phyloP scores from a whole-genome alignment of 2,888 invertebrate genomes.

The Phalangium opilio region DNA sequence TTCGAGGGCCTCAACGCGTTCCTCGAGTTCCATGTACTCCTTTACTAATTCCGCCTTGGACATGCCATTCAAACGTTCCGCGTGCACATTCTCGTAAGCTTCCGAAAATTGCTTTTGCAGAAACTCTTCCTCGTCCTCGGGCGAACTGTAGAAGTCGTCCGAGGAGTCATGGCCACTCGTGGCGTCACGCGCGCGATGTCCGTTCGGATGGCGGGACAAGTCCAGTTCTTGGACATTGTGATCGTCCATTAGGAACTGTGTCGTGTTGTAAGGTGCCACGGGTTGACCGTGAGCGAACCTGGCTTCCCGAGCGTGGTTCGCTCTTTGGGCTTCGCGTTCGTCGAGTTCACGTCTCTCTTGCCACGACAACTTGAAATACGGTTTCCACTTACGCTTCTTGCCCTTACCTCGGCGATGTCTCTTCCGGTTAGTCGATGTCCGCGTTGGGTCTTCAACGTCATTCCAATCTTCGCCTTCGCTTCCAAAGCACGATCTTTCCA shows the following conservation, averaged over 20 bases:
- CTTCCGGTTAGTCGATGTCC: neutral
- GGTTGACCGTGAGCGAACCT: conserved; percentile 40
- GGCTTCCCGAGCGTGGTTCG: conserved; percentile 31
- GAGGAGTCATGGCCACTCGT: neutral
- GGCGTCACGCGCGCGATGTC: neutral
- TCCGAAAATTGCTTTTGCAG: conserved; percentile 80
- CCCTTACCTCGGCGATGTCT: neutral
- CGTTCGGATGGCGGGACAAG: conserved; percentile 18
- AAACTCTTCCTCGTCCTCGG: conserved; percentile 81
- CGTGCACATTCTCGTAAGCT: conserved; percentile 75
- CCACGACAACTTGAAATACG: conserved; percentile 48
- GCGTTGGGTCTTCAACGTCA: too few species aligned
- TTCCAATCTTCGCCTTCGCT: too few species aligned
- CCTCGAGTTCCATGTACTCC: conserved; percentile 71
- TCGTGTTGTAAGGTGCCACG: conserved; percentile 85
- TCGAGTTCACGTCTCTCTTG: conserved; percentile 41
- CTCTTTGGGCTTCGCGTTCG: conserved; percentile 34
- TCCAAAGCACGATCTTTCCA: too few species aligned
- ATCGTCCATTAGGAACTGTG: conserved; percentile 89
- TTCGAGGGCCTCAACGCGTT: conserved; percentile 45
- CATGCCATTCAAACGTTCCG: conserved; percentile 67
- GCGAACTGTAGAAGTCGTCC: conserved; percentile 36
- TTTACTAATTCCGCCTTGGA: conserved; percentile 70
- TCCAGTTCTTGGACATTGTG: conserved; percentile 41
- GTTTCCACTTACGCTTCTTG: conserved; percentile 39